phyloP scores from a whole-genome alignment of 1,140 invertebrate species.

The Drosophila chauvacae region DNA sequence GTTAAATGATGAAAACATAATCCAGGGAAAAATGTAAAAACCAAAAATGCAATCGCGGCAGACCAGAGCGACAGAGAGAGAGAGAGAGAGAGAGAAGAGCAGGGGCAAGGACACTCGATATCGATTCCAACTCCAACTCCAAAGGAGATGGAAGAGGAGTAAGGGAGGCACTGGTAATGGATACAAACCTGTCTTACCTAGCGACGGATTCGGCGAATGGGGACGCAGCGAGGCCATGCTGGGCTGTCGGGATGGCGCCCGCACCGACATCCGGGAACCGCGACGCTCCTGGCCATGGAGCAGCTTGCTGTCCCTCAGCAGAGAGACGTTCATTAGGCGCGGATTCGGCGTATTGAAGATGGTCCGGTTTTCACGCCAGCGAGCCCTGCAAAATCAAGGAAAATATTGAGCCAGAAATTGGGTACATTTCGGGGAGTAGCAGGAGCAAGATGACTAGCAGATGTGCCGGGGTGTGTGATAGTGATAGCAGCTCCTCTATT shows the following conservation, averaged over 20 bases:
- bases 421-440: background rate
- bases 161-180: constrained; percentile 24
- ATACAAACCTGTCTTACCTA: constrained; percentile 89
- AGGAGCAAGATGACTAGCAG: constrained; percentile 19
- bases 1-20: constrained; percentile 17
- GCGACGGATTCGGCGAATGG: constrained; percentile 90
- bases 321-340: constrained; percentile 93
- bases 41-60: constrained; percentile 35
- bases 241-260: constrained; percentile 91
- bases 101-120: constrained; percentile 20
- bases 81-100: background rate
- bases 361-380: constrained; percentile 95
- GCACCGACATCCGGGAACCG: constrained; percentile 90
- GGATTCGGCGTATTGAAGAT: constrained; percentile 98
- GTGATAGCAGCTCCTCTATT: constrained; percentile 44
- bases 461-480: constrained; percentile 8
- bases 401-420: constrained; percentile 25
- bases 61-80: constrained; percentile 10
- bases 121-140: constrained; percentile 4
- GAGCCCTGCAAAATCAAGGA: constrained; percentile 87
- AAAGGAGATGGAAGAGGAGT: background rate
- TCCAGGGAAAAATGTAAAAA: constrained; percentile 29
- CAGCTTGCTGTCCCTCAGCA: constrained; percentile 92
- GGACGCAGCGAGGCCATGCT: constrained; percentile 92
- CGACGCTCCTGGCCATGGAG: constrained; percentile 90